Base-by-base conservation (phyloP, 2,888 invertebrate species). In the Agrotis ipsilon region DNA sequence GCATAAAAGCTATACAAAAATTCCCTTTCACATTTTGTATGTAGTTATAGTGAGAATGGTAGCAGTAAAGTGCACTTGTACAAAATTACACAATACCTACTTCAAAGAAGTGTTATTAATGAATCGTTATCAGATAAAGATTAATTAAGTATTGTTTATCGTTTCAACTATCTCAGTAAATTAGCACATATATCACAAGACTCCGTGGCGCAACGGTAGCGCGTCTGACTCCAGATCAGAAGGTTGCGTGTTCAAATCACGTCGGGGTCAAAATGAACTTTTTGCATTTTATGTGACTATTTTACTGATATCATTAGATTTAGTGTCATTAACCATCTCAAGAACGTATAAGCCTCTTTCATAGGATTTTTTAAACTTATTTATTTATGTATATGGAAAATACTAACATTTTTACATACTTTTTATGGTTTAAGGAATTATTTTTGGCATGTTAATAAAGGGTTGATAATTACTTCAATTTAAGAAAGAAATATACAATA, bases 221-320 rank as follows among this genome's bases (percentile, higher is more conserved):
- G 98, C 98, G 98, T 98, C 98, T 98, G 98, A 98, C 98, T 98
- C 98, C 98, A 98, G 98, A 98, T 98, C 98, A 98, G 98, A 98
- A 98, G 98, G 98, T 98, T 98, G 98, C 98, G 98, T 98, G 98
- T 98, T 98, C 98, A 98, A 98, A 98, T 98, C 98, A 98, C 98
- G 98, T 98, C 98, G 98, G 98, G 98, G 98, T 98, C 98, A 98
- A 92, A 32, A 0, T 3, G 0, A 0, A 2, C 13, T 59, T 79
- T 80, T 80, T 81, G 48, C 16, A 27, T 66, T 65, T 65, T 65
- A 1, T 14, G 1, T 18, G 16, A 3, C 3, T 39, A 21, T 27
- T 27, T 27, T 27, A 27, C 27, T 27, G 27, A 27, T 3, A 27
- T 27, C 3, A 27, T 32, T 32, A 32, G 32, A 32, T n/a, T n/a